These are phyloP conservation scores for Xiphophorus couchianus DNA, from an alignment of 2,113 vertebrate genomes.

Conservation along the genomic window DNA sequence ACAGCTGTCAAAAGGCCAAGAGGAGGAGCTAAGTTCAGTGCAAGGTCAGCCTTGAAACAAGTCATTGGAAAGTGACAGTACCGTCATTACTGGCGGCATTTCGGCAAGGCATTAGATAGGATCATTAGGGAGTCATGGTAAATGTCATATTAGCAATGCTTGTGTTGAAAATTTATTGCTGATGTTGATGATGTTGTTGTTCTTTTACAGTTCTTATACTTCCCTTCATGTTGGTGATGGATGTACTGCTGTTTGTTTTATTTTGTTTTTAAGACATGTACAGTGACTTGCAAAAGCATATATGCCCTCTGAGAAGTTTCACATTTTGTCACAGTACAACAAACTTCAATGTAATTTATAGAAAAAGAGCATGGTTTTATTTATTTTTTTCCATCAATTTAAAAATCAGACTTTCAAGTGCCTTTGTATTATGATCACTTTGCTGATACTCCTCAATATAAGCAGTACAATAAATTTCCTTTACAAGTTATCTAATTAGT, in stretches of 20 bases:
- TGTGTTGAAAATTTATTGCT: constrained; percentile 26
- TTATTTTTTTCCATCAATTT: too few species aligned
- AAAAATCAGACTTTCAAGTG: too few species aligned
- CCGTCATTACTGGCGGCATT: constrained; percentile 38
- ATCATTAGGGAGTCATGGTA: constrained; percentile 55
- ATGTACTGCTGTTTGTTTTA: background rate
- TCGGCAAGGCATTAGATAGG: constrained; percentile 51
- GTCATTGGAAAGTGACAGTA: constrained; percentile 56
- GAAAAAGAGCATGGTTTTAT: too few species aligned
- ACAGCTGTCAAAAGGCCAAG: constrained; percentile 58
- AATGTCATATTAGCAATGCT: constrained; percentile 41
- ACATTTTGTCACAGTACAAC: background rate
- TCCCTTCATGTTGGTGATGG: constrained; percentile 5
- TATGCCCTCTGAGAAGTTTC: background rate
- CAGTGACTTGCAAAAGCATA: background rate
- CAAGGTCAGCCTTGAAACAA: constrained; percentile 65
- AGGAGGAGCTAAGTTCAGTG: constrained; percentile 56
- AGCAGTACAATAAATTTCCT: too few species aligned
- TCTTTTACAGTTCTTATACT: constrained; percentile 4
- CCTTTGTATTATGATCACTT: too few species aligned
- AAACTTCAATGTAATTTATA: background rate
- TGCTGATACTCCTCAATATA: too few species aligned
- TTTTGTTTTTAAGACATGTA: background rate
- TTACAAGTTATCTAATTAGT: too few species aligned
- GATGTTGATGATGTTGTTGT: constrained; percentile 29